phyloP scores from a whole-genome alignment of 2,113 vertebrate genomes.

The Caretta caretta region DNA sequence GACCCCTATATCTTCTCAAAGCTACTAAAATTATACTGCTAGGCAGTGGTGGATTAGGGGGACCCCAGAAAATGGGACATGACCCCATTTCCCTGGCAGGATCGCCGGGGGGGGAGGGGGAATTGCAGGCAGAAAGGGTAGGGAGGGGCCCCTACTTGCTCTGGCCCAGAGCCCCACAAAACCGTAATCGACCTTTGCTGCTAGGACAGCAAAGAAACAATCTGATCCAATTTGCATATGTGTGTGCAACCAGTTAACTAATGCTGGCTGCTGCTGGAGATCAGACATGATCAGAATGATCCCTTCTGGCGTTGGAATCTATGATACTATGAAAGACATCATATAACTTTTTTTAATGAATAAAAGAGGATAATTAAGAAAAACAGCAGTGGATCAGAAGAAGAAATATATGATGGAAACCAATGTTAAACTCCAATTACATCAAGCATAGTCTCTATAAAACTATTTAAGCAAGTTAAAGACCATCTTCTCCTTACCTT shows the following conservation, averaged over 20 bases:
- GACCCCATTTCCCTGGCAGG: too few species aligned
- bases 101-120: too few species aligned
- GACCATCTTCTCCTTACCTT: neutral
- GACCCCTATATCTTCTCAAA: slow-evolving; percentile 20
- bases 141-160: too few species aligned
- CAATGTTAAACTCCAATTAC: neutral
- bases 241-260: neutral
- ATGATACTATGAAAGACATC: neutral
- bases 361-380: neutral
- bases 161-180: too few species aligned
- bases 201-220: slow-evolving; percentile 37
- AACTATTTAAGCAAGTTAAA: neutral
- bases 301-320: neutral
- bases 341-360: neutral
- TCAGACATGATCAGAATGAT: neutral
- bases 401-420: neutral
- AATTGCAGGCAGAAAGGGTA: too few species aligned
- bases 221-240: neutral
- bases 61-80: too few species aligned
- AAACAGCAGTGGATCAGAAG: neutral
- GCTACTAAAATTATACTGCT: slow-evolving; percentile 4
- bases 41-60: neutral
- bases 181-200: neutral
- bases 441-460: neutral
- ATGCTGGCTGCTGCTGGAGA: neutral